Percentiles rank a stretch among this genome's conserved stretches.
Conservation (phyloP, 2,113 vertebrate genomes). For the Zosterops hypoxanthus region DNA sequence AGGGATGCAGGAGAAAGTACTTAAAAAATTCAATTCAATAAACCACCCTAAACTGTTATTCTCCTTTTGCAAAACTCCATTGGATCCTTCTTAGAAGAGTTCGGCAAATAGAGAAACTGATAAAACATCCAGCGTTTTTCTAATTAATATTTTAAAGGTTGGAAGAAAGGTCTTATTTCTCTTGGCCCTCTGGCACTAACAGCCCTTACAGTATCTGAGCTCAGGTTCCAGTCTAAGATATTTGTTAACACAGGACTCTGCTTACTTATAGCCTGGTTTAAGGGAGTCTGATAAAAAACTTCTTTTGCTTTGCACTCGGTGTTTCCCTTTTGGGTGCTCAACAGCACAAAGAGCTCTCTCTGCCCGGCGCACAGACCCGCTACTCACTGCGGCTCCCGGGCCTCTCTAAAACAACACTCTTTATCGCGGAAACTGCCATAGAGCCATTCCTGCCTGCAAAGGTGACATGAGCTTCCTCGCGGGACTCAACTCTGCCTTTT, state of each 20-base stretch:
- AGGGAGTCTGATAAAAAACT: neutral
- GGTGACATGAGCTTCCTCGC: no score
- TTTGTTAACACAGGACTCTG: neutral
- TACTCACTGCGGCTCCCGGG: no score
- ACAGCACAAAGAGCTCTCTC: neutral
- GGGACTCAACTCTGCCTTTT: no score
- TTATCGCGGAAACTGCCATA: neutral
- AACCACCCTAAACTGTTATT: neutral
- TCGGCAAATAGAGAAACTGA: neutral
- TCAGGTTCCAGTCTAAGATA: neutral
- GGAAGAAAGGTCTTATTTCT: neutral
- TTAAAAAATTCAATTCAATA: neutral
- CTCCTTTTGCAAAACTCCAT: neutral
- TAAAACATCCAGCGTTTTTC: neutral
- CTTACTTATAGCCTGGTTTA: neutral
- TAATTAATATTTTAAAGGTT: neutral
- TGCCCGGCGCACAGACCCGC: neutral
- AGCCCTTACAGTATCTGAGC: neutral
- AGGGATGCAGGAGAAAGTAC: neutral
- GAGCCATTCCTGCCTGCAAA: neutral
- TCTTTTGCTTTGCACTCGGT: neutral
- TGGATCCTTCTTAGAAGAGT: neutral
- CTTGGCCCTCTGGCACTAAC: neutral
- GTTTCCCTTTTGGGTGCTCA: neutral
- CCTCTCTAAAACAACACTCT: no score